Evolutionary conservation across 2,888 invertebrate species (phyloP).

Genomic region (Drymonia ruficornis): DNA sequence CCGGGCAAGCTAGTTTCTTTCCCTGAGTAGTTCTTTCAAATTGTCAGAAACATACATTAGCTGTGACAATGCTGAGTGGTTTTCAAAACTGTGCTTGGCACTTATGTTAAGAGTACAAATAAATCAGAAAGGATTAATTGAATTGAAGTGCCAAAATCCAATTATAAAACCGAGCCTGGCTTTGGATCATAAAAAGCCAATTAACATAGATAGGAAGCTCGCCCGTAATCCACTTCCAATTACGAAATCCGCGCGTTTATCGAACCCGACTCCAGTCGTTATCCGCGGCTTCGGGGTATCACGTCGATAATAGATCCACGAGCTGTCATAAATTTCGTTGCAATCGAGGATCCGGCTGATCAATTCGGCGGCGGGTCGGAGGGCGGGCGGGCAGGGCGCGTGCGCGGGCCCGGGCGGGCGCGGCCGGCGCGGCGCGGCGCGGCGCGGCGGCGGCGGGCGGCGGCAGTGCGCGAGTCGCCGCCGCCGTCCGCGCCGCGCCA

Average conservation of each 20-base stretch:
- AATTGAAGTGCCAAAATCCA: slow-evolving; percentile 1
- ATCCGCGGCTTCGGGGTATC: slow-evolving; percentile 56
- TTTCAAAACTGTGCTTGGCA: too few species aligned
- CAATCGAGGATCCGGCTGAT: slow-evolving; percentile 80
- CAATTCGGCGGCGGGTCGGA: slow-evolving; percentile 61
- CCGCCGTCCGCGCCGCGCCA: slow-evolving; percentile 67
- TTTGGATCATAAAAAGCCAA: slow-evolving; percentile 13
- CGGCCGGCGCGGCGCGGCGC: slow-evolving; percentile 42
- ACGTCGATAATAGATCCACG: slow-evolving; percentile 78
- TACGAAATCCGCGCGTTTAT: slow-evolving; percentile 54
- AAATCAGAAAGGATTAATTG: background rate
- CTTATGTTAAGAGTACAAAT: background rate
- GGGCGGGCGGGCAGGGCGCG: slow-evolving; percentile 42
- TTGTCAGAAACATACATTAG: too few species aligned
- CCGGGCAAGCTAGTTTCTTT: too few species aligned
- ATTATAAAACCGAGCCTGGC: slow-evolving; percentile 4
- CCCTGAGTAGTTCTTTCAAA: too few species aligned
- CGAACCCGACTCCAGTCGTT: slow-evolving; percentile 49
- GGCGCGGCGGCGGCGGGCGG: slow-evolving; percentile 53
- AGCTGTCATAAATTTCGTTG: slow-evolving; percentile 81
- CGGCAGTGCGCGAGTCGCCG: slow-evolving; percentile 75
- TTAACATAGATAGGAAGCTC: slow-evolving; percentile 14
- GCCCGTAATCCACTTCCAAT: slow-evolving; percentile 31
- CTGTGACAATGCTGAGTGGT: too few species aligned
- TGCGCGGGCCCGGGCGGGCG: slow-evolving; percentile 50